These are phyloP conservation scores for Torymus auratus DNA, from an alignment of 2,888 invertebrate species.

Conservation along the genomic window DNA sequence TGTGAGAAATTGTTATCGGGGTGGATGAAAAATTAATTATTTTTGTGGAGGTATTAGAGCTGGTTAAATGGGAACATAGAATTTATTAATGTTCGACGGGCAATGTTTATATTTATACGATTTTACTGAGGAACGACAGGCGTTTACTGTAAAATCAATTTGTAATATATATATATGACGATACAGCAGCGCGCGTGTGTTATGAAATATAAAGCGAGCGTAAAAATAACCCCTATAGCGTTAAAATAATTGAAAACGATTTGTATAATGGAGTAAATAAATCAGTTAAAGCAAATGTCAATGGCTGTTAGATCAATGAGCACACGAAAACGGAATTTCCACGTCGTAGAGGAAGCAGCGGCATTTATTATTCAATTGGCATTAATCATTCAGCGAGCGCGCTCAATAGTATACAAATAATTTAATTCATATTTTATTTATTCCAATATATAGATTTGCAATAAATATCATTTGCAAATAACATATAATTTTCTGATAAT, in stretches of 20 bases:
- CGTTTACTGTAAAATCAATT: too few relatives aligned
- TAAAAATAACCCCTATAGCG: background rate
- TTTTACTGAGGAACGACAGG: too few relatives aligned
- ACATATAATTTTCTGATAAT: background rate
- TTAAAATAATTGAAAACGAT: constrained; percentile 16
- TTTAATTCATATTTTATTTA: constrained; percentile 26
- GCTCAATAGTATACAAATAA: constrained; percentile 20
- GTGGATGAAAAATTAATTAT: too few relatives aligned
- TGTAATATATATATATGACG: too few relatives aligned
- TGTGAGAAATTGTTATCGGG: too few relatives aligned
- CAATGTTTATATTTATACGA: too few relatives aligned
- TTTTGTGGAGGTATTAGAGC: too few relatives aligned
- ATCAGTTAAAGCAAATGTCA: constrained; percentile 20
- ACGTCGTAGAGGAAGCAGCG: constrained; percentile 34
- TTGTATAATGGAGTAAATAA: constrained; percentile 27
- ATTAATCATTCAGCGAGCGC: constrained; percentile 16
- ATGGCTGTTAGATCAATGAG: constrained; percentile 46
- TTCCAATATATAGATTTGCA: background rate
- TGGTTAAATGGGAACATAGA: too few relatives aligned
- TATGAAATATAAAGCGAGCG: too few relatives aligned
- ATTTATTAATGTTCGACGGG: too few relatives aligned
- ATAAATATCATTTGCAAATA: too few relatives aligned
- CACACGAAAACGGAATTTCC: constrained; percentile 24
- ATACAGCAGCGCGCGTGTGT: too few relatives aligned
- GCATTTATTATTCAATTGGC: constrained; percentile 39